Conservation (phyloP, 2,113 vertebrate species). For the Lophius piscatorius region DNA sequence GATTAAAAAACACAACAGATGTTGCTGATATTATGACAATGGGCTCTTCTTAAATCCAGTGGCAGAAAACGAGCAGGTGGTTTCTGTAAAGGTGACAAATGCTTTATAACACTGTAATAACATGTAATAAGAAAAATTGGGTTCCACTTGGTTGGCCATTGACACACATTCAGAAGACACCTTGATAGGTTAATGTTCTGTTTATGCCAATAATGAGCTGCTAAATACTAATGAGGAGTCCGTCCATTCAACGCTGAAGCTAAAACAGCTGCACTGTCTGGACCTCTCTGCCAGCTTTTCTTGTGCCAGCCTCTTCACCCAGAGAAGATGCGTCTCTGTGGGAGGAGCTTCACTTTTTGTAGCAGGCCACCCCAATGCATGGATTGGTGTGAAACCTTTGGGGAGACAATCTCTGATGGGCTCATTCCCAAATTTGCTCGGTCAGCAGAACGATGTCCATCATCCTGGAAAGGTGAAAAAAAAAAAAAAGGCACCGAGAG, state of each 20-base stretch:
- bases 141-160: no score
- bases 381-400: no score
- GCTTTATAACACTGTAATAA: background rate
- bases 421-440: no score
- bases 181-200: background rate
- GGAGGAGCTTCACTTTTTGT: no score
- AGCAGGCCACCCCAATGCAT: no score
- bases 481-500: no score
- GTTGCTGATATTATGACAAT: background rate
- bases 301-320: background rate
- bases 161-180: background rate
- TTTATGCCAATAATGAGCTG: constrained; percentile 32
- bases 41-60: background rate
- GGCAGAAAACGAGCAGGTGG: background rate
- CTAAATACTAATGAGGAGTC: constrained; percentile 58
- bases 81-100: constrained; percentile 9
- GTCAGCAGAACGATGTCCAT: no score
- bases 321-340: no score
- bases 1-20: constrained; percentile 28
- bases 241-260: constrained; percentile 15
- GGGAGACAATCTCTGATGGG: no score
- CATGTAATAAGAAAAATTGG: background rate
- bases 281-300: no score
- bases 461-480: no score
- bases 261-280: constrained; percentile 23